Evolutionary conservation across 2,888 invertebrate species (phyloP), one percentile per base, ranked within the genome.

Genomic region (Ormia ochracea): DNA sequence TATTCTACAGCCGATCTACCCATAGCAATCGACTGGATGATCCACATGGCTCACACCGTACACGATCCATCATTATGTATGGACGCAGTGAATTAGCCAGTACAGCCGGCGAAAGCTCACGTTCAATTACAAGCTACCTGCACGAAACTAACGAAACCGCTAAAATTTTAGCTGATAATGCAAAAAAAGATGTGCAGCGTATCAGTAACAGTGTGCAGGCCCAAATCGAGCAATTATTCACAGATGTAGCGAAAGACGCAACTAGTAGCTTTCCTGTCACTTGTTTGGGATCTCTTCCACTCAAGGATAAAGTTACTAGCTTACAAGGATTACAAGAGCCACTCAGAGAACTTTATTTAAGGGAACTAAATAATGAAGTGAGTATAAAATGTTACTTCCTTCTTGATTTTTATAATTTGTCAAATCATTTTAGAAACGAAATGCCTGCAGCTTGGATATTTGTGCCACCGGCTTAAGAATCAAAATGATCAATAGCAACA

Each of bases 211-310:
- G 93, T 68, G 95, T 96, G 2, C 96, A 96, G 88, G 96, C 95
- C 14, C 93, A 94, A 84, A 96, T 96, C 89, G 96, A 96, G 87
- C 93, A 94, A 84, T 94, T 96, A 93, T 96, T 96, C 86, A 93
- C 93, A 23, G 94, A 94, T 78, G 93, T 94, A 85, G 93, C 94
- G 3, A 92, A 92, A 69, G 91, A 93, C 78, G 92, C 93, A 1
- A 91, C 92, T 7, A 93, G 93, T 83, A 89, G 92, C 52, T 94
- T 94, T 84, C 92, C 92, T 82, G 96, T 96, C 1, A 94, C 95
- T 85, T 96, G 96, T 85, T 91, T 97, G 81, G 96, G 96, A 9
- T 94, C 95, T 1, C 92, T 96, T 17, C 93, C 95, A 0, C 91
- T 97, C 0, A 93, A 93, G 28, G 94, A 93, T 72, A 95, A 95